phyloP scores from a whole-genome alignment of 2,888 invertebrate genomes.

The Aquatica leii region DNA sequence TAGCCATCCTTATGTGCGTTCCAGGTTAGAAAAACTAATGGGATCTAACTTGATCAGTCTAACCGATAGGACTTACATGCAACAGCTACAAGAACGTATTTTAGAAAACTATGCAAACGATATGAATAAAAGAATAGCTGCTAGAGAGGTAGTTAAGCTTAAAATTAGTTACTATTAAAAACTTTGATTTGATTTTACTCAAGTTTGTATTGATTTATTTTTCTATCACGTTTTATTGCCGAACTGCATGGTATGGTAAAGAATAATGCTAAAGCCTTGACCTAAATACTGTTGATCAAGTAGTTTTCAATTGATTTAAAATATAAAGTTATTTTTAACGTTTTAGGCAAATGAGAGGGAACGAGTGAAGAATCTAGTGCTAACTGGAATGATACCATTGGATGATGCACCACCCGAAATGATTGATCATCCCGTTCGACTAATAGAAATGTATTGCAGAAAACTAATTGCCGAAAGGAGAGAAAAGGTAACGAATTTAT shows the following conservation, averaged over 20 bases:
- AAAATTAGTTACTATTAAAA: too few relatives aligned
- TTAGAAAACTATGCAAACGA: slow-evolving; percentile 70
- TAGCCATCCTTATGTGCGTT: slow-evolving; percentile 69
- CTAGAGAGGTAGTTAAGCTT: slow-evolving; percentile 70
- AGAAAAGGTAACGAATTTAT: slow-evolving; percentile 59
- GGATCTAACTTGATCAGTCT: slow-evolving; percentile 72
- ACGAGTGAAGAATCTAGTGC: slow-evolving; percentile 72
- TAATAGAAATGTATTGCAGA: slow-evolving; percentile 66
- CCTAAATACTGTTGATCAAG: too few relatives aligned
- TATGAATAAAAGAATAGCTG: slow-evolving; percentile 70
- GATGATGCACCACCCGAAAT: slow-evolving; percentile 73
- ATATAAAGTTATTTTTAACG: neutral
- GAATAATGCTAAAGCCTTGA: slow-evolving; percentile 1
- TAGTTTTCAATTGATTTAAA: neutral
- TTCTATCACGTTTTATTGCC: neutral
- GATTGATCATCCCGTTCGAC: slow-evolving; percentile 72
- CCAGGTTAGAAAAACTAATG: slow-evolving; percentile 74
- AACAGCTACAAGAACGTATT: slow-evolving; percentile 69
- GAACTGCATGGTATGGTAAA: neutral
- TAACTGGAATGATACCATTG: slow-evolving; percentile 72
- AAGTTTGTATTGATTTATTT: neutral
- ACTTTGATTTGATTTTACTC: slow-evolving; percentile 1
- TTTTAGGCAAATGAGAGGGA: slow-evolving; percentile 68
- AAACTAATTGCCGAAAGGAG: slow-evolving; percentile 62
- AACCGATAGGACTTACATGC: slow-evolving; percentile 75